A percentile compares a stretch with the other conserved stretches of the same genome.
These are phyloP conservation scores for Amiota minor DNA, from an alignment of 2,888 invertebrate species.

Conservation along the genomic window DNA sequence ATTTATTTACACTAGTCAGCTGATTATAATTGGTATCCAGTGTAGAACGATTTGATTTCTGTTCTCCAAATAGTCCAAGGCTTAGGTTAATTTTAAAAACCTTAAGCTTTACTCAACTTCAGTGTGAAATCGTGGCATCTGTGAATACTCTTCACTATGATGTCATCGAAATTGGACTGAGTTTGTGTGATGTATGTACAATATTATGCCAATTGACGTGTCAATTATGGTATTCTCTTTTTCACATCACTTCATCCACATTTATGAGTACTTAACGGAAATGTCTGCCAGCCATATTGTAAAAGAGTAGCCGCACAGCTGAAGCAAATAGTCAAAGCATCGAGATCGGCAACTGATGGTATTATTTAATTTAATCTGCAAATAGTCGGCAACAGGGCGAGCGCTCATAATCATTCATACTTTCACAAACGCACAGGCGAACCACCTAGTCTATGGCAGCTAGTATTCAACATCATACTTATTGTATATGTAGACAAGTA, in stretches of 20 bases:
- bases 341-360: neutral
- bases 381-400: neutral
- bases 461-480: neutral
- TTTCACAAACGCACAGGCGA: neutral
- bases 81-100: too few relatives aligned
- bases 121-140: too few relatives aligned
- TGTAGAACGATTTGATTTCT: too few relatives aligned
- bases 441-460: neutral
- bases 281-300: conserved; percentile 55
- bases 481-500: conserved; percentile 12
- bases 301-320: neutral
- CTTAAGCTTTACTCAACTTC: too few relatives aligned
- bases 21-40: too few relatives aligned
- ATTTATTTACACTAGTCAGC: too few relatives aligned
- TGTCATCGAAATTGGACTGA: too few relatives aligned
- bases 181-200: too few relatives aligned
- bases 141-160: too few relatives aligned
- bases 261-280: conserved; percentile 45
- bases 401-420: neutral
- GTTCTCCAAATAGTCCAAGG: too few relatives aligned
- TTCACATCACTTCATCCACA: neutral
- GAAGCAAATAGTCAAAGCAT: neutral
- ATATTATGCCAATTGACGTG: too few relatives aligned
- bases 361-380: conserved; percentile 24
- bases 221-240: too few relatives aligned